Evolutionary conservation across 1,140 invertebrate species (phyloP).

Genomic region (Probaryconus sp.): DNA sequence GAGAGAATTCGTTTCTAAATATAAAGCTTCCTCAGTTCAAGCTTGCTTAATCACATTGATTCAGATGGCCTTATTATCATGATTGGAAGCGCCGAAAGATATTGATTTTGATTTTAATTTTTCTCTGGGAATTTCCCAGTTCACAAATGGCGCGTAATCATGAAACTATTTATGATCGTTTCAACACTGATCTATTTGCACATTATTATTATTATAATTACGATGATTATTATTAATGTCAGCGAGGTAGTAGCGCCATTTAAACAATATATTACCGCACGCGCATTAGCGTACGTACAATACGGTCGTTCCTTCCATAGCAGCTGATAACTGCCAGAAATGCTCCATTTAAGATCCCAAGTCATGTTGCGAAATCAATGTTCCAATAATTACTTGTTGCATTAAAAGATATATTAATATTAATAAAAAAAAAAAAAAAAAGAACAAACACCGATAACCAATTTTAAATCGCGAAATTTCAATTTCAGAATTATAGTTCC

Average conservation of each 20-base stretch:
- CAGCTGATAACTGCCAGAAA: constrained; percentile 63
- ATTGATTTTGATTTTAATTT: too few relatives aligned
- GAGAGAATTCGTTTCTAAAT: too few relatives aligned
- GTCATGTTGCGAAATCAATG: constrained; percentile 51
- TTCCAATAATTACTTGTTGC: constrained; percentile 46
- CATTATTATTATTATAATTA: too few relatives aligned
- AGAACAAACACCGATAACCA: constrained; percentile 41
- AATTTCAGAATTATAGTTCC: constrained; percentile 45
- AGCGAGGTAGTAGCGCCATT: constrained; percentile 53
- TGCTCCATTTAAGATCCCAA: constrained; percentile 59
- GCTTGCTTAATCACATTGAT: too few relatives aligned
- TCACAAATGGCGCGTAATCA: too few relatives aligned
- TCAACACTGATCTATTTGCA: constrained; percentile 60
- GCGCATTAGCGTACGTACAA: constrained; percentile 61
- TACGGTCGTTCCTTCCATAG: constrained; percentile 63
- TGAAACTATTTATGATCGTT: too few relatives aligned
- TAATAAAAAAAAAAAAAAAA: too few relatives aligned
- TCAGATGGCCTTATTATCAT: too few relatives aligned
- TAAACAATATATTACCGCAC: constrained; percentile 55
- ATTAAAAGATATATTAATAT: constrained; percentile 50
- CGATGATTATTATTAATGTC: constrained; percentile 55
- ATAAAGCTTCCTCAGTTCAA: too few relatives aligned
- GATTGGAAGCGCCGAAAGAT: too few relatives aligned
- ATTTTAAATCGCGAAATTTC: constrained; percentile 49
- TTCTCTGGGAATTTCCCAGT: too few relatives aligned